Base-by-base conservation (phyloP, 2,888 invertebrate genomes). In the Oscheius sp. region DNA sequence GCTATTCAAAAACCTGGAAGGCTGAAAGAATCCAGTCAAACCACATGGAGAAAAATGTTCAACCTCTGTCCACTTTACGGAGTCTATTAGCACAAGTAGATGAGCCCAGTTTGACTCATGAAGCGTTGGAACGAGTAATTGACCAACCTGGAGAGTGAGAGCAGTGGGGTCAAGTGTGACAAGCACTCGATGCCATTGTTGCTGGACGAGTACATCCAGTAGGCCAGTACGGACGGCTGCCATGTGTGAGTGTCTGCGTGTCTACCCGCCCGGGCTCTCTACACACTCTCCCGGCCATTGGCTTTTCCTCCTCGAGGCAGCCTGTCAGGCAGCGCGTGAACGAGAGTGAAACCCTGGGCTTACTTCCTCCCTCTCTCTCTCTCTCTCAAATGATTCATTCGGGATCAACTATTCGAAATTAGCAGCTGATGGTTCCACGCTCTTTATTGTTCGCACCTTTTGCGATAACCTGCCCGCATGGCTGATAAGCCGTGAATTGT, bases 131-230 rank as follows among this genome's bases (percentile, higher is more conserved):
- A 7, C 4, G 42, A 7, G 7, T 42, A 7, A 42, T 42, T 3
- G 7, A 42, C 63, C 48, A 74, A 84, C 79, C 84, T 83, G 78
- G 29, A 88, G 73, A 7, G 86, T 85, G 33, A 88, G 77, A 4
- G 84, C 85, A n/a, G 88, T 88, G 21, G 87, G 88, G 73, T 88
- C 88, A 35, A 88, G 79, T 0, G 85, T 82, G 11, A 86, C 88
- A 35, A 81, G 77, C 33, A 88, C 83, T 21, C 84, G 81, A 73
- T 86, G 86, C 88, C 88, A 88, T 82, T 87, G 83, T 73, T 83
- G 83, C 32, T 87, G 83, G 37, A 88, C 81, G 37, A 88, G 83
- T 48, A 88, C 87, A 76, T 88, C 88, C 65, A 88, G 81, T 57
- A 86, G 84, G 55, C 87, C 87, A 74, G 81, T 86, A 75, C 88